These are phyloP conservation scores for Acanthisitta chloris DNA, from an alignment of 2,113 vertebrate species.

Conservation along the genomic window DNA sequence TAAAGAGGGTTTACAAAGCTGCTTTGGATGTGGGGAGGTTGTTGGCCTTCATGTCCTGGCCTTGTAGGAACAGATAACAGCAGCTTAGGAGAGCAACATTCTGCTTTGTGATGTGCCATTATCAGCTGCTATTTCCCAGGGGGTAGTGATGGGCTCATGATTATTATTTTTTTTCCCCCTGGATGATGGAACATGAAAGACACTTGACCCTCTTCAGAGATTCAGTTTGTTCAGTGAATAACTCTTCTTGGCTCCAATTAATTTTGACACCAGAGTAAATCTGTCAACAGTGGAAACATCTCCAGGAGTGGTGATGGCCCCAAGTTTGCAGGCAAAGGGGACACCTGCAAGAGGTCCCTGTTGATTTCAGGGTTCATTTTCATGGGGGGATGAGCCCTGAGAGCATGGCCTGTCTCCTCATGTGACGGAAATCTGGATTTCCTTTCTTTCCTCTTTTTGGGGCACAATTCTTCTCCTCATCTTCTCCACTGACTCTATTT, in stretches of 20 bases:
- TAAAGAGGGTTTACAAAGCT: background rate
- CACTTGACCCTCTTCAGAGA: background rate
- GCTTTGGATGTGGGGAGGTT: background rate
- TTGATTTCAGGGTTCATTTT: background rate
- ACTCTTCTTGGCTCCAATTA: constrained; percentile 27
- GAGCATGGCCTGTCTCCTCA: background rate
- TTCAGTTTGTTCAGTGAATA: constrained; percentile 8
- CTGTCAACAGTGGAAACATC: background rate
- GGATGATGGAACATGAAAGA: constrained; percentile 6
- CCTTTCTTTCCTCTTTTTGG: background rate
- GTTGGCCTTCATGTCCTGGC: background rate
- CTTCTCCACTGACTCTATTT: background rate
- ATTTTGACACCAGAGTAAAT: constrained; percentile 5
- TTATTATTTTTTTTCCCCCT: background rate
- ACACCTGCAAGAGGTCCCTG: background rate
- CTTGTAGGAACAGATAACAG: background rate
- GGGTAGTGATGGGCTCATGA: background rate
- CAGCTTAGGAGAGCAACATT: background rate
- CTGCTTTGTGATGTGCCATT: background rate
- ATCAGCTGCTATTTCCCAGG: background rate
- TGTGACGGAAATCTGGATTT: rapidly evolving
- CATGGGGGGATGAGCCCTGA: background rate
- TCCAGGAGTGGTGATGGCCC: background rate
- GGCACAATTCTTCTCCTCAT: background rate
- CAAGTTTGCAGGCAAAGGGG: background rate